Evolutionary conservation across 1,140 invertebrate genomes (phyloP), one percentile per base, ranked within the genome.

Genomic region (Phymastichus coffea): DNA sequence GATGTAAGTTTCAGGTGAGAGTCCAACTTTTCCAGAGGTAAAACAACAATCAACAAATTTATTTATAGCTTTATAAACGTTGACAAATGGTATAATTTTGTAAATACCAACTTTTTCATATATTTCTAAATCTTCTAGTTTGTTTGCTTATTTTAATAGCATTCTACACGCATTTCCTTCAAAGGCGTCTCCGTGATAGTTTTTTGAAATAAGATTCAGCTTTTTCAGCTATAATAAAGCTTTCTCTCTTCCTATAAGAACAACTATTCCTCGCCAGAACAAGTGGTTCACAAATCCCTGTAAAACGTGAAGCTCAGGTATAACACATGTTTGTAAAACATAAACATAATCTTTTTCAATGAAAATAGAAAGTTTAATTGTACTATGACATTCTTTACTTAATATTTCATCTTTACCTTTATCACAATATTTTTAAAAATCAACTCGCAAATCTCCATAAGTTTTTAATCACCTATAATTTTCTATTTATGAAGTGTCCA

Each of bases 281-380:
- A 55, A 43, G 20, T 55, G 52, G 17, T 64, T 64, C 2, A 61
- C 58, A 17, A n/a, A n/a, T n/a, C n/a, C n/a, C n/a, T n/a, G n/a
- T n/a, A n/a, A n/a, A n/a, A n/a, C n/a, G n/a, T n/a, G n/a, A n/a
- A n/a, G n/a, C n/a, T n/a, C n/a, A n/a, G n/a, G n/a, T n/a, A n/a
- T n/a, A n/a, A n/a, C n/a, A n/a, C n/a, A n/a, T n/a, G 61, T 64
- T 57, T 61, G 22, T 19, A 61, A 26, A 22, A 61, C 52, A 17
- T 41, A 6, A 30, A 52, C 14, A 54, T 53, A 0, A 47, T 58
- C 47, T 3, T 58, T 37, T 58, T 41, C 57, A 28, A 3, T 22
- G 15, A 58, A 48, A 30, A 58, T 20, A 30, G 57, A 47, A 40
- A 25, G 44, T 51, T 58, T 58, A 0, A 58, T 28, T 17, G 57